Percentiles rank a stretch among this genome's conserved stretches.
Conservation (phyloP, 1,140 invertebrate species). For the Theocolax elegans region DNA sequence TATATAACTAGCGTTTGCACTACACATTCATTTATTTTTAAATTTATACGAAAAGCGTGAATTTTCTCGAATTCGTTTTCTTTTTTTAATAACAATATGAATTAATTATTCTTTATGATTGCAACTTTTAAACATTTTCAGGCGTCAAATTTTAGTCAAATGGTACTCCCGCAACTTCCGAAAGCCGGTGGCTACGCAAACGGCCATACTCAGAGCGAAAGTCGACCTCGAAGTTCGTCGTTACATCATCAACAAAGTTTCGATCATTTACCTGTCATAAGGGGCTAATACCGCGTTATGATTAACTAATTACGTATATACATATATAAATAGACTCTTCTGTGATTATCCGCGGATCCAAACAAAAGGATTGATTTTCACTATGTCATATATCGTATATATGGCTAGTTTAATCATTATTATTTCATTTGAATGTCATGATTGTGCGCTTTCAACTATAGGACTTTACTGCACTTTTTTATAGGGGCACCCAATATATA, state of each 20-base stretch:
- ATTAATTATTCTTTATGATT: too few species aligned
- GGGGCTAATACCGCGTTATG: constrained; percentile 56
- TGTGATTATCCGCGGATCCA: constrained; percentile 21
- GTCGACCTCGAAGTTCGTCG: constrained; percentile 62
- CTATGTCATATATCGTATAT: not conserved
- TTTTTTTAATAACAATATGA: too few species aligned
- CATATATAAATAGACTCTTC: constrained; percentile 19
- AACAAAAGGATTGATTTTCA: constrained; percentile 6
- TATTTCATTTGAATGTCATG: too few species aligned
- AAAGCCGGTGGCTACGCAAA: constrained; percentile 58
- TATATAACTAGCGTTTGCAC: too few species aligned
- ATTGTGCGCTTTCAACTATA: too few species aligned
- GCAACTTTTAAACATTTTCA: constrained; percentile 53
- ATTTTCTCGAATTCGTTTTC: too few species aligned
- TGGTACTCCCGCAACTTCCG: constrained; percentile 74
- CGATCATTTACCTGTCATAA: constrained; percentile 78
- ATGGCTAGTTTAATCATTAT: not conserved
- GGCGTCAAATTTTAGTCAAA: constrained; percentile 71
- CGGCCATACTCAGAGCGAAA: constrained; percentile 61
- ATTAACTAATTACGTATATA: not conserved
- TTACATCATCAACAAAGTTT: constrained; percentile 70
- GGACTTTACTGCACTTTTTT: constrained; percentile 22
- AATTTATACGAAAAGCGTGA: too few species aligned
- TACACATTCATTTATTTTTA: too few species aligned
- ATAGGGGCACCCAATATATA: not conserved